These are phyloP conservation scores for Austrofundulus limnaeus DNA, from an alignment of 2,113 vertebrate species.

Conservation along the genomic window DNA sequence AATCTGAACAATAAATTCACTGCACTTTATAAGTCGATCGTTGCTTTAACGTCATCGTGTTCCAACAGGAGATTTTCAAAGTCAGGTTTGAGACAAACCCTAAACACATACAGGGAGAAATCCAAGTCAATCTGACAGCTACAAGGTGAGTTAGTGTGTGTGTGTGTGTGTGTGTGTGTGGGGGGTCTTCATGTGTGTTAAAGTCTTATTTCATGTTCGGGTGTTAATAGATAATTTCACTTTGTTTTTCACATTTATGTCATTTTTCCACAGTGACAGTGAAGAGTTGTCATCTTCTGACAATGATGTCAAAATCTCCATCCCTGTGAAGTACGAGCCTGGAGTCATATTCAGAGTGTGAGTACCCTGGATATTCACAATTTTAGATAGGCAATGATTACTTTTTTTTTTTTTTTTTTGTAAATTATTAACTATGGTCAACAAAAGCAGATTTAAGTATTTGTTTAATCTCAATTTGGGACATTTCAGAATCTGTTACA, in stretches of 20 bases:
- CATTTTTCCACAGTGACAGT: constrained; percentile 85
- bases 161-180: neutral
- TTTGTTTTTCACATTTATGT: neutral
- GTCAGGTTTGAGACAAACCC: constrained; percentile 89
- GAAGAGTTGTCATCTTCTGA: constrained; percentile 84
- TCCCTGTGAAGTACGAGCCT: constrained; percentile 88
- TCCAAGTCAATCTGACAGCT: constrained; percentile 82
- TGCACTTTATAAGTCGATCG: no score
- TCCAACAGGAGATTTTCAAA: constrained; percentile 83
- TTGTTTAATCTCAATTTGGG: no score
- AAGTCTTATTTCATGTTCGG: neutral
- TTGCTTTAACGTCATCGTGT: neutral
- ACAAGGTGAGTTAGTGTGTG: constrained; percentile 80
- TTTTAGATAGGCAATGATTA: no score
- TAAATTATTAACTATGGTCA: no score
- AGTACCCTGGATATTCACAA: constrained; percentile 26
- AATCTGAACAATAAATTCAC: neutral
- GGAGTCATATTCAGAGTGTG: constrained; percentile 88
- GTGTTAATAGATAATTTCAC: neutral
- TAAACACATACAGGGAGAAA: constrained; percentile 79
- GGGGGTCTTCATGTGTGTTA: no score
- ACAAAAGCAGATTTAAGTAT: no score
- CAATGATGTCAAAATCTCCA: constrained; percentile 82
- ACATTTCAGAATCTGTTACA: no score
- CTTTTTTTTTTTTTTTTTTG: neutral